Evolutionary conservation across 2,113 vertebrate species (phyloP), one percentile per base, ranked within the genome.

Genomic region (Semicossyphus pulcher): DNA sequence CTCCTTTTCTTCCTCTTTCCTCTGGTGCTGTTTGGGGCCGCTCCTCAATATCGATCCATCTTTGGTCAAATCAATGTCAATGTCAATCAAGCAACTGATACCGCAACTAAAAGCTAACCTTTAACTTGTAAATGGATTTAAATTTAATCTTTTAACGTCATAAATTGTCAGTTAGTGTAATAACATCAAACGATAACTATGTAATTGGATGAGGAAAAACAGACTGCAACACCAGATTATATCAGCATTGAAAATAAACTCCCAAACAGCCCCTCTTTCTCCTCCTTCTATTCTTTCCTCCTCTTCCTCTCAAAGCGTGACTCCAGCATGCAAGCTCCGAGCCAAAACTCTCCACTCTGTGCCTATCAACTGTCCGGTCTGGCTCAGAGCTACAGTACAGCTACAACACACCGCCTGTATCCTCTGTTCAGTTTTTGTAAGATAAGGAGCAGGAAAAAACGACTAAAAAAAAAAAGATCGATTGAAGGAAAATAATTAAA

Each of bases 261-360:
- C 75, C 81, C 85, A 80, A 88, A 85, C 82, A 88, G 85, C 78
- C 4, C 1, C 64, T 60, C 36, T 32, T 29, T 20, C 26, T 23
- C 56, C 18, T 51, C 34, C 31, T 45, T 47, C 37, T 67, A 32
- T 44, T 59, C 60, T 10, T n/a, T 72, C 53, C 44, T 69, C 81
- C 62, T 81, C 62, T 34, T 81, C 80, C 72, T 81, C 61, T 88
- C 60, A 64, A 78, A 85, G 95, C 93, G 94, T 95, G 94, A 96
- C 93, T 95, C 94, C 94, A 96, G 95, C 96, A 96, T 97, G 96
- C 94, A 89, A 95, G 95, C 95, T 96, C 95, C 95, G 94, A 97
- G 95, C 95, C 96, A 95, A 94, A 95, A 95, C 94, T 93, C 95
- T 95, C 95, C 94, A 95, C 94, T 95, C 93, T 94, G 96, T 97